Percentiles rank a stretch among this genome's conserved stretches.
Evolutionary conservation across 2,797 vertebrate genomes (phyloP).

Genomic region (Pangasius mekongensis): DNA sequence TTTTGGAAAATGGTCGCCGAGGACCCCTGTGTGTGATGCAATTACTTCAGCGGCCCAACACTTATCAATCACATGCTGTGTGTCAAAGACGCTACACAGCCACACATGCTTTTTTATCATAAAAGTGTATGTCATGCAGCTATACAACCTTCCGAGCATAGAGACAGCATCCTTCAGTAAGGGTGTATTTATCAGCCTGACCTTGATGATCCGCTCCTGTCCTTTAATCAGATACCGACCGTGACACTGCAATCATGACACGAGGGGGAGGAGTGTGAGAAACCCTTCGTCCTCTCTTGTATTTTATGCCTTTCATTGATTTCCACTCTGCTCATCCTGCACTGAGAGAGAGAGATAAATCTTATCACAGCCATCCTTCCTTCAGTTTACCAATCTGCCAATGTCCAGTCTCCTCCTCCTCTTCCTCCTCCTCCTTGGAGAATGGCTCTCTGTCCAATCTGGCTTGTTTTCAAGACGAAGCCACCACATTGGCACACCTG

Average conservation of each 20-base stretch:
- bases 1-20: constrained; percentile 50
- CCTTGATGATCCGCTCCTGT: constrained; percentile 31
- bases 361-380: constrained; percentile 38
- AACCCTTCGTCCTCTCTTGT: constrained; percentile 13
- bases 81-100: constrained; percentile 33
- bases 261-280: background rate
- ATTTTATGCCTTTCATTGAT: constrained; percentile 46
- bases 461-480: constrained; percentile 31
- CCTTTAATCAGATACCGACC: constrained; percentile 36
- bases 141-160: background rate
- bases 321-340: constrained; percentile 24
- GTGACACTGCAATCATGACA: constrained; percentile 41
- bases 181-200: constrained; percentile 11
- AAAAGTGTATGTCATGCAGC: background rate
- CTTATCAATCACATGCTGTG: constrained; percentile 39
- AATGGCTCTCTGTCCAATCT: constrained; percentile 1
- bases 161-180: background rate
- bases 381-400: constrained; percentile 50
- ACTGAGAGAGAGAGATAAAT: constrained; percentile 47
- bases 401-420: constrained; percentile 13
- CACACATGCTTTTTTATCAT: background rate
- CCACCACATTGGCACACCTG: constrained; percentile 22
- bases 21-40: constrained; percentile 38
- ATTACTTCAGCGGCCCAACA: constrained; percentile 45
- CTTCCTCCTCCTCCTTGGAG: constrained; percentile 20